A percentile compares a stretch with the other conserved stretches of the same genome.
Conservation (phyloP, 2,888 invertebrate genomes). For the Temnothorax unifasciatus region DNA sequence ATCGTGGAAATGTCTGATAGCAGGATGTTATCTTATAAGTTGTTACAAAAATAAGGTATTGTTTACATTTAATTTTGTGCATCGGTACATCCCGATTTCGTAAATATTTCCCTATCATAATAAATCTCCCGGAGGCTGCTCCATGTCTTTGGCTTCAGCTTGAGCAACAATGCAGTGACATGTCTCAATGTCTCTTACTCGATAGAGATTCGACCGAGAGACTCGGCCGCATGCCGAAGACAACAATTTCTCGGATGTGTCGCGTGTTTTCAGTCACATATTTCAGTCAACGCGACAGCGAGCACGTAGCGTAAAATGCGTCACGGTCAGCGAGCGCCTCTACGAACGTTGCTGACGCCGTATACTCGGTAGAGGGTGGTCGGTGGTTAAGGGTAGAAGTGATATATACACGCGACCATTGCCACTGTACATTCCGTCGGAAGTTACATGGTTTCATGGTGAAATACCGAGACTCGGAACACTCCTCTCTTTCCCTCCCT, state of each 20-base stretch:
- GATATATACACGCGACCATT: slow-evolving; percentile 74
- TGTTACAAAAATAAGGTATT: not conserved
- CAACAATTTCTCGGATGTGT: slow-evolving; percentile 55
- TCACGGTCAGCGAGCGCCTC: slow-evolving; percentile 78
- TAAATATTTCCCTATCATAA: slow-evolving; percentile 2
- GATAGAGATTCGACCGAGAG: slow-evolving; percentile 36
- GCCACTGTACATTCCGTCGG: slow-evolving; percentile 74
- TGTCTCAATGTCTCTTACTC: slow-evolving; percentile 25
- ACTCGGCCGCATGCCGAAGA: slow-evolving; percentile 51
- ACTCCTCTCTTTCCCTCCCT: slow-evolving; percentile 2
- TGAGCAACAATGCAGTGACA: slow-evolving; percentile 32
- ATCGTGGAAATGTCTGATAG: not conserved
- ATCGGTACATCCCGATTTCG: not conserved
- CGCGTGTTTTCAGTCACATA: slow-evolving; percentile 56
- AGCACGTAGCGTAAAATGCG: slow-evolving; percentile 75
- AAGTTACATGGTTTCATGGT: slow-evolving; percentile 69
- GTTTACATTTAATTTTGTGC: slow-evolving; percentile 9
- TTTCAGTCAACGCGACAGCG: slow-evolving; percentile 59
- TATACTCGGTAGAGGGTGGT: slow-evolving; percentile 80
- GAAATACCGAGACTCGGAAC: slow-evolving; percentile 74
- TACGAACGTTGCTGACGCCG: slow-evolving; percentile 59
- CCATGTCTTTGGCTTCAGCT: not conserved
- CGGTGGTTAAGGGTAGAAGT: slow-evolving; percentile 84
- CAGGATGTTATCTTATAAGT: not conserved
- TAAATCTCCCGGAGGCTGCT: slow-evolving; percentile 6